phyloP scores from a whole-genome alignment of 1,140 invertebrate genomes.

The Drosophila pruinosa region DNA sequence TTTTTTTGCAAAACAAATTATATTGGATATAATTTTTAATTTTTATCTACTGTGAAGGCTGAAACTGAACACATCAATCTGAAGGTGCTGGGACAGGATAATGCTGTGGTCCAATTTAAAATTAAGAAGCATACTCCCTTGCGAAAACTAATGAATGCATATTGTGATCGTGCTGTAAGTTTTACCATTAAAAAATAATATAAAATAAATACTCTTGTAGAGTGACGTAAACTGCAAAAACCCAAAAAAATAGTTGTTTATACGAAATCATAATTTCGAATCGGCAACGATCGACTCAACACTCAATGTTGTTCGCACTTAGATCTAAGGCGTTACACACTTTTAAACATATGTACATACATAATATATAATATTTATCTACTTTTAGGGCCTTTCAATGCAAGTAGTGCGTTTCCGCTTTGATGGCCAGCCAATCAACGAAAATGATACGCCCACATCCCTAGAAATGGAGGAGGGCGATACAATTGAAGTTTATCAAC shows the following conservation, averaged over 20 bases:
- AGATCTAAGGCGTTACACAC: too few species aligned
- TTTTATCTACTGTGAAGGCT: constrained; percentile 8
- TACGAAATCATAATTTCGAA: too few species aligned
- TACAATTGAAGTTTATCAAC: constrained; percentile 97
- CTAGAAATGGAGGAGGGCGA: constrained; percentile 97
- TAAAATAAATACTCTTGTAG: too few species aligned
- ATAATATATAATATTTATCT: not conserved
- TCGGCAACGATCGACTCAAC: too few species aligned
- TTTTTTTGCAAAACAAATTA: not conserved
- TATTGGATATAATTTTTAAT: not conserved
- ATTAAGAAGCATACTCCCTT: constrained; percentile 97
- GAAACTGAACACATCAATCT: constrained; percentile 95
- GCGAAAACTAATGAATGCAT: constrained; percentile 96
- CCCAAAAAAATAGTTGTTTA: too few species aligned
- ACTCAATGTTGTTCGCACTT: too few species aligned
- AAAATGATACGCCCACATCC: constrained; percentile 93
- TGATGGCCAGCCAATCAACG: constrained; percentile 95
- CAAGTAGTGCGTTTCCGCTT: constrained; percentile 95
- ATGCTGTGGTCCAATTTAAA: constrained; percentile 97
- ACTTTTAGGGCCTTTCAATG: constrained; percentile 88
- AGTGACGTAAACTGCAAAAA: too few species aligned
- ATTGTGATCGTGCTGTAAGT: constrained; percentile 91
- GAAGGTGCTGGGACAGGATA: constrained; percentile 96
- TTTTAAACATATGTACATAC: too few species aligned
- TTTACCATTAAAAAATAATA: too few species aligned